Conservation (phyloP, 2,113 vertebrate genomes). For the Myodes glareolus region DNA sequence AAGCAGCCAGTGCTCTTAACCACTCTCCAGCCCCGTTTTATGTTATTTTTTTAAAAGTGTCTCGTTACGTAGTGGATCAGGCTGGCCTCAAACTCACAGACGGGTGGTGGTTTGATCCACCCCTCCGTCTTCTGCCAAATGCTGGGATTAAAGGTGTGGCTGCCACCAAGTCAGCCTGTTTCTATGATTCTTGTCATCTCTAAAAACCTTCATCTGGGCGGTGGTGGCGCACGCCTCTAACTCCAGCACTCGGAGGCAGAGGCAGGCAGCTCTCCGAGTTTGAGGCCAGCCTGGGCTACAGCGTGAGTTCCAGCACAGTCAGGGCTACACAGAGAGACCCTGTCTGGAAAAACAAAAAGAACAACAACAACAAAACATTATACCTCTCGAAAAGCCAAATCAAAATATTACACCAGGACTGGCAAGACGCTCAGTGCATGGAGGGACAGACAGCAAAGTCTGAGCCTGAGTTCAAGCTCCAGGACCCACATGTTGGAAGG, state of each 20-base stretch:
- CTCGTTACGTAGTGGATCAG: too few species aligned
- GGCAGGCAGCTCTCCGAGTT: background rate
- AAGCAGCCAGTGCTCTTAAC: background rate
- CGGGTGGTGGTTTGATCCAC: too few species aligned
- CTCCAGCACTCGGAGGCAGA: background rate
- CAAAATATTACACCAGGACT: background rate
- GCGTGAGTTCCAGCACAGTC: background rate
- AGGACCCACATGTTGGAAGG: background rate
- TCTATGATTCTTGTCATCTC: too few species aligned
- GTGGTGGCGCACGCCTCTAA: background rate
- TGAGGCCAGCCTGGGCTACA: background rate
- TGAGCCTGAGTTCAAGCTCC: background rate
- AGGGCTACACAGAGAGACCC: background rate
- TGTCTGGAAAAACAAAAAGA: background rate
- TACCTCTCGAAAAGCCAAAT: background rate
- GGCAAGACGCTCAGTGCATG: background rate
- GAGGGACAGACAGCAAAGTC: background rate
- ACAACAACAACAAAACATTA: background rate
- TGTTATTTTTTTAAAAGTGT: too few species aligned
- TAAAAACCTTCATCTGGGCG: too few species aligned
- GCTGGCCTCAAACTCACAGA: too few species aligned
- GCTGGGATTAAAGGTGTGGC: too few species aligned
- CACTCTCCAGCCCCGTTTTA: too few species aligned
- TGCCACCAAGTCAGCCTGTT: too few species aligned
- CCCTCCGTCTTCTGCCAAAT: too few species aligned